Evolutionary conservation across 2,797 vertebrate species (phyloP).

Genomic region (Anniella stebbinsi): DNA sequence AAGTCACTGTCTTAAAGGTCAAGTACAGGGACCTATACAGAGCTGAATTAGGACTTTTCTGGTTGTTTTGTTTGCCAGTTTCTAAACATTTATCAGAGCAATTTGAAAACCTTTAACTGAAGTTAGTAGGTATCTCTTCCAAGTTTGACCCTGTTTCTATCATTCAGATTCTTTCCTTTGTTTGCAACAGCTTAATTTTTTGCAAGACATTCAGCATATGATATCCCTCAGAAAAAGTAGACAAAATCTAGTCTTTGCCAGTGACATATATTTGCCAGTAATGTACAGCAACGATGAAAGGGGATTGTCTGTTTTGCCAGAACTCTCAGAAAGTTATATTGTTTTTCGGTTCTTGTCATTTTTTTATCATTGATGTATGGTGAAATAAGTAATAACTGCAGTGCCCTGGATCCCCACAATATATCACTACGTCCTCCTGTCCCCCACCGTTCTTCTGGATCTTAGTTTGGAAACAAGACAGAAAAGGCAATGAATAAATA

Average conservation of each 20-base stretch:
- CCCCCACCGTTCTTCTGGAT: conserved; percentile 37
- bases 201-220: conserved; percentile 25
- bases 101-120: neutral
- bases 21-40: conserved; percentile 34
- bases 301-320: conserved; percentile 7
- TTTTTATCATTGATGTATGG: neutral
- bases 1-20: conserved; percentile 34
- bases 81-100: neutral
- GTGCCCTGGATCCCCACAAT: conserved; percentile 39
- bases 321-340: neutral
- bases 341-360: neutral
- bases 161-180: neutral
- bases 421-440: conserved; percentile 17
- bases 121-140: neutral
- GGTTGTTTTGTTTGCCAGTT: neutral
- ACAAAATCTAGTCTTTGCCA: conserved; percentile 17
- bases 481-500: conserved; percentile 32
- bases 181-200: neutral
- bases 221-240: neutral
- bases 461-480: conserved; percentile 43
- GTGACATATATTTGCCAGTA: neutral
- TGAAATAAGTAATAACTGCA: conserved; percentile 51
- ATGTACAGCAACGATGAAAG: neutral
- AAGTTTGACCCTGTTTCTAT: conserved; percentile 9
- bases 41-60: neutral